Base-by-base conservation (phyloP, 2,113 vertebrate species). In the Oncorhynchus nerka region DNA sequence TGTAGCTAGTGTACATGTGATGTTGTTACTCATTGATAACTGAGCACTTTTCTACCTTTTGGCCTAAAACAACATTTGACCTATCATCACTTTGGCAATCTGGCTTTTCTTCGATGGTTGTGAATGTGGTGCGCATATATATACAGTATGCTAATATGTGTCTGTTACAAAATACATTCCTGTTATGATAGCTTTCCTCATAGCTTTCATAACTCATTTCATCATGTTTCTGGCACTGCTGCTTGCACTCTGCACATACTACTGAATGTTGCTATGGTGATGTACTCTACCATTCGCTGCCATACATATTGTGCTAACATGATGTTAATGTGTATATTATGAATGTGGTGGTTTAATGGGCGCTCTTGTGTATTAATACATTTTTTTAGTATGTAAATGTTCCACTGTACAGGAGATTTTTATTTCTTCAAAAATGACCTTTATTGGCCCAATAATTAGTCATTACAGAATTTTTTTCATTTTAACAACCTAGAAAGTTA, bases 291-390 rank as follows among this genome's bases (percentile, higher is more conserved):
- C 73, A 8, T 28, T 65, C 70, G 1, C 57, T 62, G 6, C 12
- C 66, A 68, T 34, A 67, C 15, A 13, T 66, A 66, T 68, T 39
- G 30, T 68, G 28, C 26, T 28, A 70, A 70, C 19, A 48, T 39
- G 8, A 45, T 68, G 62, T 69, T 70, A 55, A 68, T 75, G 69
- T 80, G 75, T 80, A 83, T 75, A 70, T 77, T 85, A 75, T 81
- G 28, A 28, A 67, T 67, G 65, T 5, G 15, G 65, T 45, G 66
- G 48, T 74, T 66, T 70, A 45, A 70, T 78, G 19, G 55, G 71
- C 55, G 32, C 15, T 12, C 6, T 48, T 26, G 39, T 70, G 3
- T 51, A 49, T 55, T 59, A 70, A 28, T 76, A 4, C 34, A 59
- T 68, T 69, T 81, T 32, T 69, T 81, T 66, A n/a, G 26, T 9